Conservation (phyloP, 2,888 invertebrate genomes). For the Cremastinae sp. region DNA sequence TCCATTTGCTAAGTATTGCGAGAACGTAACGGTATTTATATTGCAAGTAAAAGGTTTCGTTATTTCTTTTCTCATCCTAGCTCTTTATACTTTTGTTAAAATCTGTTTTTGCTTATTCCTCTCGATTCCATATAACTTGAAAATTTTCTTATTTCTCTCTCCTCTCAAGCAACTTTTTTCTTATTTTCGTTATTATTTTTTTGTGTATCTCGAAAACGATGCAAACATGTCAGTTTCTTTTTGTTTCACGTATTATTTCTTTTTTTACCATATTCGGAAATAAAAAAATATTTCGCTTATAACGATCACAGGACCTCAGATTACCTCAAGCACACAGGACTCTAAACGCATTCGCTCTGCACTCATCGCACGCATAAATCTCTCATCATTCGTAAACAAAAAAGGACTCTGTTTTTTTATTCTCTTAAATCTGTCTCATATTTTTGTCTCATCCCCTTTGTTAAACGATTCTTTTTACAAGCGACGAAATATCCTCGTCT, state of each 20-base stretch:
- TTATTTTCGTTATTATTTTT: slow-evolving; percentile 23
- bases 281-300: slow-evolving; percentile 80
- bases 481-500: slow-evolving; percentile 41
- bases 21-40: slow-evolving; percentile 79
- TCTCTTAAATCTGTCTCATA: not conserved
- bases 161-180: slow-evolving; percentile 12
- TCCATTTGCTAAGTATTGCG: slow-evolving; percentile 78
- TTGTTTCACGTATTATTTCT: slow-evolving; percentile 68
- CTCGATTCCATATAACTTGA: slow-evolving; percentile 8
- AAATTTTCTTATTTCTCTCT: slow-evolving; percentile 17
- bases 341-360: slow-evolving; percentile 64
- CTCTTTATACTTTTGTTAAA: slow-evolving; percentile 25
- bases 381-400: slow-evolving; percentile 43
- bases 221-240: slow-evolving; percentile 64
- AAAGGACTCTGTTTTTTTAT: slow-evolving; percentile 22
- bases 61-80: slow-evolving; percentile 56
- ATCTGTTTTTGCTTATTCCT: slow-evolving; percentile 8
- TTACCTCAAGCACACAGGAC: slow-evolving; percentile 78
- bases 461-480: slow-evolving; percentile 44
- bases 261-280: slow-evolving; percentile 77
- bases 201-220: slow-evolving; percentile 64
- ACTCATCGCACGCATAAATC: slow-evolving; percentile 52
- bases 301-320: slow-evolving; percentile 81
- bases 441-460: slow-evolving; percentile 14
- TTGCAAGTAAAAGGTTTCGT: slow-evolving; percentile 78